A percentile compares a stretch with the other conserved stretches of the same genome.
phyloP scores from a whole-genome alignment of 2,888 invertebrate species.

The Eupeodes luniger region DNA sequence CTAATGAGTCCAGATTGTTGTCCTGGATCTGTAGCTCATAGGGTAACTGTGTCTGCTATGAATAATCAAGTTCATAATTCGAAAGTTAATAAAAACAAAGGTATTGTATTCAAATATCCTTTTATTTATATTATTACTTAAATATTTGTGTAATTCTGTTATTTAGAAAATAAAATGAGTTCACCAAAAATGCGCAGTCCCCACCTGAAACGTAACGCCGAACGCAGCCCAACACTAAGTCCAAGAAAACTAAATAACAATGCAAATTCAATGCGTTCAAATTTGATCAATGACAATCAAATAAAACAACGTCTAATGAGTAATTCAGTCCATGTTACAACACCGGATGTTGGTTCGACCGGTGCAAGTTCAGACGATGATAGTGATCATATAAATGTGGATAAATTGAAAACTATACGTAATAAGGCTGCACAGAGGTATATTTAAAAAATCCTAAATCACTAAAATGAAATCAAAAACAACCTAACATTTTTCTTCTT shows the following conservation, averaged over 20 bases:
- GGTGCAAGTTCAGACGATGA: constrained; percentile 86
- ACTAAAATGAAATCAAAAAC: neutral
- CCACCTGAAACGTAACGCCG: constrained; percentile 80
- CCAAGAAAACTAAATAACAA: constrained; percentile 80
- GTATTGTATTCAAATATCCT: constrained; percentile 66
- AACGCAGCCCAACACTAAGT: constrained; percentile 82
- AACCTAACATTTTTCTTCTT: neutral
- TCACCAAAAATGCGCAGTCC: constrained; percentile 83
- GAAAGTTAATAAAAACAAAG: constrained; percentile 83
- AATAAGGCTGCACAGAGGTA: constrained; percentile 86
- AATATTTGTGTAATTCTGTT: constrained; percentile 47
- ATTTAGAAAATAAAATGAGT: constrained; percentile 82
- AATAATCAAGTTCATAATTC: constrained; percentile 81
- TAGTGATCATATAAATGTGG: constrained; percentile 87
- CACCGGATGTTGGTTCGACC: constrained; percentile 81
- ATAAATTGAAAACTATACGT: constrained; percentile 88
- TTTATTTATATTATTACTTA: neutral
- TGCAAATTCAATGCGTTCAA: constrained; percentile 66
- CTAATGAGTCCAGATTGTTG: constrained; percentile 91
- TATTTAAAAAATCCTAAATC: neutral
- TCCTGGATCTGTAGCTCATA: constrained; percentile 82
- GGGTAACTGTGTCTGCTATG: constrained; percentile 81
- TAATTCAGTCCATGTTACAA: constrained; percentile 80
- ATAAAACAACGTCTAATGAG: constrained; percentile 77
- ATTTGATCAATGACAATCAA: constrained; percentile 77